A percentile compares a stretch with the other conserved stretches of the same genome.
These are phyloP conservation scores for Isurus oxyrinchus DNA, from an alignment of 2,113 vertebrate species.

Conservation along the genomic window DNA sequence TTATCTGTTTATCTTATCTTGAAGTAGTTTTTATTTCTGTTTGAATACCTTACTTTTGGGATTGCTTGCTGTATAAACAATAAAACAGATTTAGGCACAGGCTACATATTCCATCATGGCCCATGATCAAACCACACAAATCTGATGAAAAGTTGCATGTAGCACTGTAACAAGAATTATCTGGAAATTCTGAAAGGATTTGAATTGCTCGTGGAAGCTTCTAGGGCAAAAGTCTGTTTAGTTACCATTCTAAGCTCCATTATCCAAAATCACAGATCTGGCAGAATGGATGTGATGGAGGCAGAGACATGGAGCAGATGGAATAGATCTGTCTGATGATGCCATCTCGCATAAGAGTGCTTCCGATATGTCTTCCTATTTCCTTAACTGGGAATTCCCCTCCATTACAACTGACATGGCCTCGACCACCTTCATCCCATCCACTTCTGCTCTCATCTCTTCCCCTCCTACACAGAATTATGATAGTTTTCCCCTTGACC, in stretches of 20 bases:
- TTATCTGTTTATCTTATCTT: constrained; percentile 34
- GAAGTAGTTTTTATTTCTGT: constrained; percentile 18
- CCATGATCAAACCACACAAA: background rate
- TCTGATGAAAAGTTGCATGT: background rate
- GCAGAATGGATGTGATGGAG: too few species aligned
- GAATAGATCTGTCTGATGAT: too few species aligned
- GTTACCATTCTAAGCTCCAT: background rate
- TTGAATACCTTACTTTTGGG: constrained; percentile 24
- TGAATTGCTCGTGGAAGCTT: background rate
- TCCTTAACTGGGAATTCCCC: too few species aligned
- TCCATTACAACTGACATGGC: too few species aligned
- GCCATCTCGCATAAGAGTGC: too few species aligned
- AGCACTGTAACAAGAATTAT: background rate
- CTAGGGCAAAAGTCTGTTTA: background rate
- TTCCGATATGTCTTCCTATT: too few species aligned
- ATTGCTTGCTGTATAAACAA: constrained; percentile 21
- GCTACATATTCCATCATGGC: background rate
- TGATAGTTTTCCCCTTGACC: too few species aligned
- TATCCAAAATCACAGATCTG: background rate
- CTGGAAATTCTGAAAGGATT: background rate
- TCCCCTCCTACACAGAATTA: too few species aligned
- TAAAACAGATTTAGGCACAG: constrained; percentile 1
- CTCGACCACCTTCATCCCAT: too few species aligned
- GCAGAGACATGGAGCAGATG: too few species aligned
- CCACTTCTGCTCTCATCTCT: too few species aligned